Base-by-base conservation (phyloP, 2,113 vertebrate genomes). In the Atlantisia rogersi region DNA sequence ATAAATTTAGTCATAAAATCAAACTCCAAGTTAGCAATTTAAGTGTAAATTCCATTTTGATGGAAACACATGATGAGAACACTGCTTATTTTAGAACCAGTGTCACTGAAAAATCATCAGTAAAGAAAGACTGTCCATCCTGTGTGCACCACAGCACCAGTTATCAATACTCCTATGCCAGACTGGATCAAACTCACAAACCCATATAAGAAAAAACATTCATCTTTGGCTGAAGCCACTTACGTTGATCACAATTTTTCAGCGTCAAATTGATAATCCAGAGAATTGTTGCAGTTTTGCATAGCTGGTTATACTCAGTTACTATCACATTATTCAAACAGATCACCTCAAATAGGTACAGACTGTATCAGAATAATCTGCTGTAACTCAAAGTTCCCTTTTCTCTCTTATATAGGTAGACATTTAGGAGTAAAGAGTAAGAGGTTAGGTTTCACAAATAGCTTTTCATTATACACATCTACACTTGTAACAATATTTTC, bases 401-500 rank as follows among this genome's bases (percentile, higher is more conserved):
- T 85, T 56, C 55, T 63, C 21, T 90, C 40, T 90, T 78, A 77
- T 35, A 64, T 6, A 81, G 15, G 52, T 42, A 46, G 94, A 71
- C 15, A 68, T 83, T 80, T 71, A 56, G 81, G 60, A 89, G 15
- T 19, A 88, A 81, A 78, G 39, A 90, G 13, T 25, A 91, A 39
- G 74, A 92, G 9, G 20, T 86, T 68, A 94, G 39, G 42, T 64
- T 95, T 94, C 60, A 92, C 12, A 81, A 84, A 70, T 2, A 95
- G 25, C 17, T 95, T 94, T 88, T 82, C 29, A 48, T 65, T 52
- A 88, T 9, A 81, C 12, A 91, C 18, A 88, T 80, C 80, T 83
- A 94, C 42, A 88, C 35, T 83, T 60, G 18, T 71, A 96, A 92
- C 67, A 92, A 92, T 26, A 56, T 79, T 86, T 92, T 86, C 69